phyloP scores from a whole-genome alignment of 2,797 vertebrate species.

The Malurus splendens region DNA sequence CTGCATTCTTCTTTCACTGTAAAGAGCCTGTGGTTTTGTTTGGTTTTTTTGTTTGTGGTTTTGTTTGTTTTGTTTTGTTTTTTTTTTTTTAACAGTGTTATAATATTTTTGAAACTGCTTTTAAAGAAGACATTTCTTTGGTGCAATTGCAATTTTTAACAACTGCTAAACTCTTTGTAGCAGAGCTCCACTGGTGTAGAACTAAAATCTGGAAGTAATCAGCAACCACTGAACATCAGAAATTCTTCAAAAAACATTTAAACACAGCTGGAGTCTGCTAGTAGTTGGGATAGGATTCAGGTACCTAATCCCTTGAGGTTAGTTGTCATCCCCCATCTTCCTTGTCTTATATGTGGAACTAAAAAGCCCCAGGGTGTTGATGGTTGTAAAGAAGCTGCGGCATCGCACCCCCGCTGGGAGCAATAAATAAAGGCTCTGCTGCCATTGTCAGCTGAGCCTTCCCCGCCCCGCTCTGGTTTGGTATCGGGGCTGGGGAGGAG shows the following conservation, averaged over 20 bases:
- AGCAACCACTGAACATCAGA: slow-evolving; percentile 90
- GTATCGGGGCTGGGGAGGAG: background rate
- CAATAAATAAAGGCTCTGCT: slow-evolving; percentile 88
- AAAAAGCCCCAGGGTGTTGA: slow-evolving; percentile 87
- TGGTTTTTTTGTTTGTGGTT: background rate
- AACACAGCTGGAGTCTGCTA: slow-evolving; percentile 90
- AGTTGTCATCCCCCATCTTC: slow-evolving; percentile 74
- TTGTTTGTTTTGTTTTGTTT: background rate
- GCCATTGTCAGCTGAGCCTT: slow-evolving; percentile 78
- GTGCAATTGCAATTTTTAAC: slow-evolving; percentile 81
- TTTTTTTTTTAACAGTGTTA: slow-evolving; percentile 2
- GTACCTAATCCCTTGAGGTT: slow-evolving; percentile 93
- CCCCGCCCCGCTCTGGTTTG: slow-evolving; percentile 41
- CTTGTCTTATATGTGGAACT: slow-evolving; percentile 74
- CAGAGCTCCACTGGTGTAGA: slow-evolving; percentile 89
- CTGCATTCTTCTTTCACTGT: background rate
- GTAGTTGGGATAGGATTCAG: slow-evolving; percentile 93
- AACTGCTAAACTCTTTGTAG: slow-evolving; percentile 83
- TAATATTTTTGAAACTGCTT: slow-evolving; percentile 54
- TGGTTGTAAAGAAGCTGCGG: slow-evolving; percentile 83
- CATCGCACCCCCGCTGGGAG: slow-evolving; percentile 89
- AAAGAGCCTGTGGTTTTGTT: background rate
- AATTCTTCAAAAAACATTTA: slow-evolving; percentile 93
- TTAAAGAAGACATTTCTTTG: slow-evolving; percentile 63
- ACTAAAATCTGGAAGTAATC: slow-evolving; percentile 99